Base-by-base conservation (phyloP, 2,888 invertebrate species). In the Drymonia ruficornis region DNA sequence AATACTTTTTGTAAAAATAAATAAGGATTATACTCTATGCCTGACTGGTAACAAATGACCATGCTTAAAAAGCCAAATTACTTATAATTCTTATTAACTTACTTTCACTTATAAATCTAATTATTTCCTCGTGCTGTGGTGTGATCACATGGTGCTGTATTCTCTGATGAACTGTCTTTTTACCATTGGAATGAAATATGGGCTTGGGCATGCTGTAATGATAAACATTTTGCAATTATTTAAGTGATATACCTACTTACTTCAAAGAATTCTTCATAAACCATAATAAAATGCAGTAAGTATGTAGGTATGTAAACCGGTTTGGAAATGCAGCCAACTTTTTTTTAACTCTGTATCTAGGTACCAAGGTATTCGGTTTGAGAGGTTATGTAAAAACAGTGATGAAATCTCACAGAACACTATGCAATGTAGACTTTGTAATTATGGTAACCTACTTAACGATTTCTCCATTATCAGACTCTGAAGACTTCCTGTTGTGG, bases 91-190 rank as follows among this genome's bases (percentile, higher is more conserved):
- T 31, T 36, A n/a, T n/a, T n/a, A 36, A 94, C 95, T 95, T 93
- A 97, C 97, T 97, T 86, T 97, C 97, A 86, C 96, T 95, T 76
- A 98, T 96, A 88, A 95, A 98, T 92, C 95, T 95, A 78, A 97
- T 96, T 67, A 97, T 95, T 92, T 97, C 97, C 81, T 97, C 97
- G 81, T 98, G 97, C 76, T 97, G 96, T 53, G 97, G 97, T 85
- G 85, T 94, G 86, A 86, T 94, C 80, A 84, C 91, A 93, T 94
- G 86, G 83, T 94, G 87, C 82, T 94, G 78, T 94, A 94, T 87
- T 93, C 93, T 86, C 80, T 90, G 93, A 86, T 93, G 91, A 84
- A 93, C 88, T 93, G 95, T 78, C 77, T 94, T 94, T 84, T 94
- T 94, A 62, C 94, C 94, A 85, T 94, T 94, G 84, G 94, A 95